Evolutionary conservation across 1,140 invertebrate genomes (phyloP), one percentile per base, ranked within the genome.

Genomic region (Drosophila eugracilis): DNA sequence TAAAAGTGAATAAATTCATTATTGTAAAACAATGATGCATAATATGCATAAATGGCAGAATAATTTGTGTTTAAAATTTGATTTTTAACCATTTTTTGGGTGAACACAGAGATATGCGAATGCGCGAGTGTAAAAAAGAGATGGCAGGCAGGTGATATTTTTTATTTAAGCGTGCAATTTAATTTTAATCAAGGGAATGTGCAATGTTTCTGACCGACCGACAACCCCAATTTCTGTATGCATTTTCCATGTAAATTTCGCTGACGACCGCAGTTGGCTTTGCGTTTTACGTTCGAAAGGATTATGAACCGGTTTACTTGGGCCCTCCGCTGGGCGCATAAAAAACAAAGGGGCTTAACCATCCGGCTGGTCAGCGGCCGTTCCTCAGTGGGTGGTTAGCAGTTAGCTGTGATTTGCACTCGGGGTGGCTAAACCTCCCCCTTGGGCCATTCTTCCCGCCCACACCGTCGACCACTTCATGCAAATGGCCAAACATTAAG

Each of bases 401-500:
- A 44, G 67, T 24, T 49, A 24, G 59, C 71, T 34, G 36, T 75
- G 71, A 75, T 75, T 75, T 75, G 30, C 26, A 49, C 45, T 57
- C 17, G 47, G 37, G 71, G 58, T 58, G 73, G 71, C 70, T 4
- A 19, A 17, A 26, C 34, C 36, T 41, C 14, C 50, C 21, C 3
- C 15, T 30, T 4, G 24, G 0, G 21, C 36, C 30, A 66, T 28
- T 24, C 26, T 19, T 41, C 41, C 32, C 24, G 32, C n/a, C 39
- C 26, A 24, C 22, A 22, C 47, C 12, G 22, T 41, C 30, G 19
- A 34, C 62, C 72, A 75, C 73, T 75, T 60, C 73, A 75, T 75
- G 59, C 73, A 73, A 75, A 75, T 75, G 70, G 72, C 71, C 73
- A 75, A 75, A 75, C 73, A 75, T 75, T 75, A 75, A 47, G 53